Conservation (phyloP, 2,113 vertebrate genomes). For the Prunella fulvescens region DNA sequence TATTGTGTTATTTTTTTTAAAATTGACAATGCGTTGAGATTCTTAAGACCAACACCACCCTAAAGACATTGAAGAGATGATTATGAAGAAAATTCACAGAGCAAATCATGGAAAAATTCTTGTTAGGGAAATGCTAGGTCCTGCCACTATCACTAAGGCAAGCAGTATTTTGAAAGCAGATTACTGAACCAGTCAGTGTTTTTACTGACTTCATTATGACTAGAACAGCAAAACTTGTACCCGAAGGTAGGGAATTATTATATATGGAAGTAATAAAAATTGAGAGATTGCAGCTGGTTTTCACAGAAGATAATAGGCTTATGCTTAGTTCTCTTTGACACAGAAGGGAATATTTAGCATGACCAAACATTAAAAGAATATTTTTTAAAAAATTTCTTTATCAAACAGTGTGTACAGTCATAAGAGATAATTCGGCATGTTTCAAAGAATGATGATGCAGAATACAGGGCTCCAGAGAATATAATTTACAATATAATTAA, state of each 20-base stretch:
- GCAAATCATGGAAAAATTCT: neutral
- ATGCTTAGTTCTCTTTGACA: neutral
- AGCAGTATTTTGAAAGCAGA: neutral
- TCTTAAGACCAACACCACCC: neutral
- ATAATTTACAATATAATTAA: slow-evolving; percentile 28
- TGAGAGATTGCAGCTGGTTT: neutral
- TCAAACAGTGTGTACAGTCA: neutral
- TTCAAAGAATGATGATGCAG: neutral
- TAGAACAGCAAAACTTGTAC: neutral
- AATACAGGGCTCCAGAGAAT: neutral
- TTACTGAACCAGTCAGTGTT: neutral
- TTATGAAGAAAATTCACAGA: neutral
- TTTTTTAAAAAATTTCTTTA: neutral
- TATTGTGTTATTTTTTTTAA: neutral
- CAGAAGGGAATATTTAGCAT: neutral
- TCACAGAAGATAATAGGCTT: neutral
- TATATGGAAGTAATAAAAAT: neutral
- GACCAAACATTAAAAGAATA: slow-evolving; percentile 13
- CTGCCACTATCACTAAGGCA: neutral
- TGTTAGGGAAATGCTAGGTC: neutral
- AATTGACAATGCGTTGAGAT: neutral
- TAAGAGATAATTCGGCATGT: neutral
- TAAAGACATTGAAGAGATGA: neutral
- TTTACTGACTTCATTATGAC: neutral
- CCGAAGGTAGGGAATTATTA: neutral